Conservation (phyloP, 2,888 invertebrate genomes). For the Myathropa florea region DNA sequence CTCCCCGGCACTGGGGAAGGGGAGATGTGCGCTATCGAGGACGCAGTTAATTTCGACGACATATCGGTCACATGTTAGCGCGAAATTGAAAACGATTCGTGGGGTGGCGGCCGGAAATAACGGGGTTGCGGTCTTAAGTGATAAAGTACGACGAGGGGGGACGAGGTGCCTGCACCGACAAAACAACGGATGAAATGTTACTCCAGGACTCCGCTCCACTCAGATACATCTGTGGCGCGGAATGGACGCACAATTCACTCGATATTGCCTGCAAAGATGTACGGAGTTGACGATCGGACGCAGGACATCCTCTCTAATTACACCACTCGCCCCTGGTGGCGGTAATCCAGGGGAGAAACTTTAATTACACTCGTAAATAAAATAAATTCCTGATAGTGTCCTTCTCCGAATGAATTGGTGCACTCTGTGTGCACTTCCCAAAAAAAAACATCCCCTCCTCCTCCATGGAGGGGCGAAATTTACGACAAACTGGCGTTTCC, state of each 20-base stretch:
- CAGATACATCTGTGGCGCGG: constrained; percentile 54
- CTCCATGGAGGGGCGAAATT: constrained; percentile 21
- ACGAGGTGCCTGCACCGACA: constrained; percentile 9
- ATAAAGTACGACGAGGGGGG: constrained; percentile 64
- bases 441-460: neutral
- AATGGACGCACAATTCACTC: neutral
- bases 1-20: neutral
- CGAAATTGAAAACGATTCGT: constrained; percentile 69
- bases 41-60: constrained; percentile 70
- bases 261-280: neutral
- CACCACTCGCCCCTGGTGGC: neutral
- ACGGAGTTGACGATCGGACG: constrained; percentile 10
- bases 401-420: constrained; percentile 53
- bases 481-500: constrained; percentile 61
- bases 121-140: constrained; percentile 64
- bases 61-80: constrained; percentile 71
- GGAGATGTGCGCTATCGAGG: neutral
- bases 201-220: constrained; percentile 22
- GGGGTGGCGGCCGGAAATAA: constrained; percentile 42
- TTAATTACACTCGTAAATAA: constrained; percentile 70
- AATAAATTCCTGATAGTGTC: constrained; percentile 67
- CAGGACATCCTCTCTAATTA: constrained; percentile 44
- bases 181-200: constrained; percentile 25
- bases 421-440: neutral
- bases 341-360: constrained; percentile 39